These are phyloP conservation scores for Chloroclysta siterata DNA, from an alignment of 2,888 invertebrate genomes.

Conservation along the genomic window DNA sequence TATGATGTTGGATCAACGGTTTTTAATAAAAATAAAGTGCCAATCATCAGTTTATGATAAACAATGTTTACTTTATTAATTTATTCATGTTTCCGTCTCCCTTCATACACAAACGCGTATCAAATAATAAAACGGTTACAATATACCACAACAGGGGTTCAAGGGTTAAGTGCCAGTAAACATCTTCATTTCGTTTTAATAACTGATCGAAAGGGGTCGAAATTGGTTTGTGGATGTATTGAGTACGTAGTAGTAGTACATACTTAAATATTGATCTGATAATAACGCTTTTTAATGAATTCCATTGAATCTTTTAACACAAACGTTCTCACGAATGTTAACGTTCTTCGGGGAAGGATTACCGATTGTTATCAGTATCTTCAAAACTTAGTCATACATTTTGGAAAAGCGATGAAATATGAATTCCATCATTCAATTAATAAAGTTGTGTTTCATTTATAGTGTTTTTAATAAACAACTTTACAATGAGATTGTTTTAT, in stretches of 20 bases:
- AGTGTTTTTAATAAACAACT: too few species aligned
- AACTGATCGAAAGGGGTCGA: slow-evolving; percentile 63
- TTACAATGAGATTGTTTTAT: too few species aligned
- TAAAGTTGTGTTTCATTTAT: not conserved
- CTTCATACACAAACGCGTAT: slow-evolving; percentile 52
- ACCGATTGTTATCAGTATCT: slow-evolving; percentile 39
- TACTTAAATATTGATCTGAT: slow-evolving; percentile 52
- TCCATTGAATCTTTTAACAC: slow-evolving; percentile 42
- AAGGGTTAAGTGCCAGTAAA: slow-evolving; percentile 79
- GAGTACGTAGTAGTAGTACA: slow-evolving; percentile 32
- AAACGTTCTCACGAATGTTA: slow-evolving; percentile 64
- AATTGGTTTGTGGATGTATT: slow-evolving; percentile 52
- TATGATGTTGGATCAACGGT: slow-evolving; percentile 35
- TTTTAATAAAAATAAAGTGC: slow-evolving; percentile 35
- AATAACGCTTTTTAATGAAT: slow-evolving; percentile 59
- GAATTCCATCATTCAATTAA: not conserved
- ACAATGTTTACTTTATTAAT: slow-evolving; percentile 46
- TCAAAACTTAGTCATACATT: not conserved
- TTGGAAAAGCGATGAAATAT: not conserved
- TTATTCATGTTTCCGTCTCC: slow-evolving; percentile 41
- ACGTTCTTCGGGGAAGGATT: slow-evolving; percentile 48
- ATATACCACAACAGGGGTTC: slow-evolving; percentile 47
- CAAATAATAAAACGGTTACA: slow-evolving; percentile 67
- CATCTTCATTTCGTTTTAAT: slow-evolving; percentile 75
- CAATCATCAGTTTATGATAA: slow-evolving; percentile 39